Conservation (phyloP, 2,797 vertebrate species). For the Coluber constrictor region DNA sequence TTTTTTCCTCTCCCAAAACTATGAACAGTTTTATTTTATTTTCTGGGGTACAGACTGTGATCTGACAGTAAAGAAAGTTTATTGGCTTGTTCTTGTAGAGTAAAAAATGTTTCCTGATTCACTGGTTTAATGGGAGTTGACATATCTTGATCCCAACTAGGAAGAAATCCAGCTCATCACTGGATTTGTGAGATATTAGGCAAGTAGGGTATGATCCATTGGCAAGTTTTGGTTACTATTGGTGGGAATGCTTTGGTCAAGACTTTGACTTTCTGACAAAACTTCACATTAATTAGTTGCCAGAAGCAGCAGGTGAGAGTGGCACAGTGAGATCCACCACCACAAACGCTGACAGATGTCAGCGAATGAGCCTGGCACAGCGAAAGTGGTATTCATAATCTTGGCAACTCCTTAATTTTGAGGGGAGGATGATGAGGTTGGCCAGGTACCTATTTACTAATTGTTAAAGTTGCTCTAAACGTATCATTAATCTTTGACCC, state of each 20-base stretch:
- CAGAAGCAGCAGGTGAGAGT: background rate
- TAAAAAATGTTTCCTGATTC: background rate
- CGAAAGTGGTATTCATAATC: background rate
- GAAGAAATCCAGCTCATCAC: background rate
- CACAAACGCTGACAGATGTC: background rate
- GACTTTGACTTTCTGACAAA: background rate
- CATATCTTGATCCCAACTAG: background rate
- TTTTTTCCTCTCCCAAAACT: background rate
- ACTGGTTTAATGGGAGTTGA: background rate
- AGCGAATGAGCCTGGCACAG: background rate
- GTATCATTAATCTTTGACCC: background rate
- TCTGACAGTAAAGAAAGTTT: background rate
- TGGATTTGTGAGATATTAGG: background rate
- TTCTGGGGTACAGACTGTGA: background rate
- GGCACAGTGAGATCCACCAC: background rate
- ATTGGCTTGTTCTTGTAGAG: background rate
- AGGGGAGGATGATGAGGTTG: background rate
- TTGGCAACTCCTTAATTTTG: background rate
- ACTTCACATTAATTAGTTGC: background rate
- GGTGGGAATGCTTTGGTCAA: background rate
- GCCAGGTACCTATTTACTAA: background rate
- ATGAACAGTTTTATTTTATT: background rate
- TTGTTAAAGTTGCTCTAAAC: background rate
- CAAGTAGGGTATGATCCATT: background rate
- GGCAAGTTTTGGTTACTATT: background rate